A percentile compares a stretch with the other conserved stretches of the same genome.
Conservation (phyloP, 2,888 invertebrate species). For the Ophion costatus region DNA sequence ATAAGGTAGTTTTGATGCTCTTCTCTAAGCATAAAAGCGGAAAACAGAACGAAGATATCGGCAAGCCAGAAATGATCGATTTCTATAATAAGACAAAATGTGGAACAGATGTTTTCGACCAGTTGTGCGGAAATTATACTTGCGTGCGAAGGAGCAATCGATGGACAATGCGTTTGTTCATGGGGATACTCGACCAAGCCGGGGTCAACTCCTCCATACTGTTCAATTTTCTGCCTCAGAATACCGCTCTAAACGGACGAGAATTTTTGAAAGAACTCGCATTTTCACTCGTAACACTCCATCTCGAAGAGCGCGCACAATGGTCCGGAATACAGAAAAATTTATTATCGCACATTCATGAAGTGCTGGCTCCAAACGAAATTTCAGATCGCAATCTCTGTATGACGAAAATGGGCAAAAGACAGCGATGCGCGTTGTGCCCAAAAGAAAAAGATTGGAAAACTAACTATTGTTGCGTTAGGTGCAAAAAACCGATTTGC, state of each 20-base stretch:
- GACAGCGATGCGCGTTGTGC: conserved; percentile 39
- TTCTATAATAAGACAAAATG: conserved; percentile 7
- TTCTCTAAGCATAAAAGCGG: conserved; percentile 36
- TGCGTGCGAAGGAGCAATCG: background rate
- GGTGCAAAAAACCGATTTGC: conserved; percentile 29
- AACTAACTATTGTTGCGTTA: conserved; percentile 16
- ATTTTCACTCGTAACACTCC: conserved; percentile 38
- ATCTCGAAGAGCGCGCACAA: conserved; percentile 31
- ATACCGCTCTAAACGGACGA: conserved; percentile 25
- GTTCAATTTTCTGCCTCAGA: conserved; percentile 31
- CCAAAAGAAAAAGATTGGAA: conserved; percentile 25
- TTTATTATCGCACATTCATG: conserved; percentile 29
- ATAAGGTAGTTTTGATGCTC: conserved; percentile 8
- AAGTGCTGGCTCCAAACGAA: background rate
- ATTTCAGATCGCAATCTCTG: conserved; percentile 24
- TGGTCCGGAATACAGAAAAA: conserved; percentile 22
- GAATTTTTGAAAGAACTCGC: conserved; percentile 33
- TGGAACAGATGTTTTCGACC: conserved; percentile 33
- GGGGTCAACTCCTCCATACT: conserved; percentile 43
- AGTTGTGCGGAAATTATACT: conserved; percentile 32
- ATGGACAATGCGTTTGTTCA: conserved; percentile 42
- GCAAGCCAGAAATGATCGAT: conserved; percentile 9
- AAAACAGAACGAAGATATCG: conserved; percentile 24
- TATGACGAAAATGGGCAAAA: conserved; percentile 35
- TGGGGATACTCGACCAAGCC: conserved; percentile 48